Evolutionary conservation across 2,797 vertebrate species (phyloP).

Genomic region (Xenopus petersii): DNA sequence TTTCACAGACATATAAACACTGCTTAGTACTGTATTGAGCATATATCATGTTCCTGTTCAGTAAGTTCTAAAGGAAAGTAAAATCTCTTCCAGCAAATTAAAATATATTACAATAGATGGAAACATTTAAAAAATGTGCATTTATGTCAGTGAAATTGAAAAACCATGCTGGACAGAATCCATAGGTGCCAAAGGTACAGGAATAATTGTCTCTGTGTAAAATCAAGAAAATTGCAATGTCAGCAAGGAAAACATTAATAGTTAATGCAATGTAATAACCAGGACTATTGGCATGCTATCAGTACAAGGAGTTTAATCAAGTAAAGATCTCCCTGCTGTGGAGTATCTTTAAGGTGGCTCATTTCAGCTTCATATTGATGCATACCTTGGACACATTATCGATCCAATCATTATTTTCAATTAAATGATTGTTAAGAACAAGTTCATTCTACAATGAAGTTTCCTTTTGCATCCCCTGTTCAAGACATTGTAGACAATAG

Average conservation of each 20-base stretch:
- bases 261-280: slow-evolving; percentile 50
- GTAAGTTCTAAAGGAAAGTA: too few relatives aligned
- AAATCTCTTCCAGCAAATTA: too few relatives aligned
- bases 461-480: slow-evolving; percentile 36
- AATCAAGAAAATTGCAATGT: slow-evolving; percentile 44
- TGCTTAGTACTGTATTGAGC: too few relatives aligned
- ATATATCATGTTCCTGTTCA: too few relatives aligned
- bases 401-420: slow-evolving; percentile 57
- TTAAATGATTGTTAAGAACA: slow-evolving; percentile 54
- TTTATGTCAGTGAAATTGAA: too few relatives aligned
- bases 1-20: too few relatives aligned
- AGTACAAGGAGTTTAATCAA: slow-evolving; percentile 58
- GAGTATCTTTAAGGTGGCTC: slow-evolving; percentile 48
- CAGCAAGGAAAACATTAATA: slow-evolving; percentile 54
- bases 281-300: slow-evolving; percentile 51
- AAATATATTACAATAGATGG: too few relatives aligned
- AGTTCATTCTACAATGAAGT: slow-evolving; percentile 39
- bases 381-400: slow-evolving; percentile 53
- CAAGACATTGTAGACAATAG: slow-evolving; percentile 18
- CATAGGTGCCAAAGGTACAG: slow-evolving; percentile 20
- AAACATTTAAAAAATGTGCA: too few relatives aligned
- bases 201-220: slow-evolving; percentile 48
- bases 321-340: slow-evolving; percentile 49
- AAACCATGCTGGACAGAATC: slow-evolving; percentile 2
- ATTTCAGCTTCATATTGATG: slow-evolving; percentile 54